Conservation (phyloP, 2,888 invertebrate species). For the Torymus aiolomorphi region DNA sequence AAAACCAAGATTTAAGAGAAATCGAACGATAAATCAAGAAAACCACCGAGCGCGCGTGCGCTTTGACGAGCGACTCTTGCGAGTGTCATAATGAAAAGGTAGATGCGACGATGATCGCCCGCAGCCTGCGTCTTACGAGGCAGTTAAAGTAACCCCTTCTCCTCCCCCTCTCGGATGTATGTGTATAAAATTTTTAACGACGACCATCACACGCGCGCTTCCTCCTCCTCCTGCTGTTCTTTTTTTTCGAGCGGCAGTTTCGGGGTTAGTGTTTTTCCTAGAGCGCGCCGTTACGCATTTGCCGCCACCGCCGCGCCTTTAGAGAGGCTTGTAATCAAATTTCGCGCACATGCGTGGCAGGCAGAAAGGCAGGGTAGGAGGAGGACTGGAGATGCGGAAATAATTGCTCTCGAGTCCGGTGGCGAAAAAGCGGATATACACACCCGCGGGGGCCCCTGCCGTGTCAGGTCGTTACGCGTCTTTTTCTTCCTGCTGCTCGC, state of each 20-base stretch:
- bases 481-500: too few species aligned
- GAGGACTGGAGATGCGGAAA: conserved; percentile 26
- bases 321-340: conserved; percentile 68
- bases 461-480: too few species aligned
- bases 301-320: conserved; percentile 56
- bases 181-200: conserved; percentile 61
- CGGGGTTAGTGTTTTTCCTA: conserved; percentile 70
- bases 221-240: background rate
- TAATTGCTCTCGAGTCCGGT: conserved; percentile 17
- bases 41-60: background rate
- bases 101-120: conserved; percentile 31
- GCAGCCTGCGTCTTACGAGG: conserved; percentile 41
- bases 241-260: conserved; percentile 59
- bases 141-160: conserved; percentile 19
- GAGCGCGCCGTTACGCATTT: conserved; percentile 45
- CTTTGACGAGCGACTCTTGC: conserved; percentile 24
- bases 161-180: background rate
- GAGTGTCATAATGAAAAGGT: conserved; percentile 46
- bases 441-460: too few species aligned
- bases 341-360: conserved; percentile 51
- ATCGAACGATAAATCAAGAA: conserved; percentile 29
- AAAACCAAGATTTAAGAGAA: background rate
- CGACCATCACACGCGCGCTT: conserved; percentile 38
- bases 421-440: background rate
- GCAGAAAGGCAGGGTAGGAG: too few species aligned